Base-by-base conservation (phyloP, 2,113 vertebrate genomes). In the Melanerpes formicivorus region DNA sequence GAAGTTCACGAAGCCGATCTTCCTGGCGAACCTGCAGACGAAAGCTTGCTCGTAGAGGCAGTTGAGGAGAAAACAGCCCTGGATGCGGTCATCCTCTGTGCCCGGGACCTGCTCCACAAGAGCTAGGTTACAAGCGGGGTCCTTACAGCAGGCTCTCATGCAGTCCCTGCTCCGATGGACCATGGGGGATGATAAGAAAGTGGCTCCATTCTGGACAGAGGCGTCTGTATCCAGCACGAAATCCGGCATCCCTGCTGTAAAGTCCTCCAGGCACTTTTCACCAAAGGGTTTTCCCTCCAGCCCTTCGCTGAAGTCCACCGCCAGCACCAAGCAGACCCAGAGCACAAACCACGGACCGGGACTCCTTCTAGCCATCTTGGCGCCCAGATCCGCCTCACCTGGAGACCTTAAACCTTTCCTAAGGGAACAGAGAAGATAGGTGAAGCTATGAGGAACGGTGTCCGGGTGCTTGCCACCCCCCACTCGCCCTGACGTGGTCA, bases 41-140 rank as follows among this genome's bases (percentile, higher is more conserved):
- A 99, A 99, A 71, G 96, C 95, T 86, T 98, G 97, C 82, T 99
- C 98, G 62, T 99, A 99, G 54, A 99, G 95, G 63, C 99, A 99
- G 91, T 99, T 96, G 56, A 99, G 97, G 29, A 99, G 98, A 90
- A 98, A 99, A 96, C 99, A 99, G 84, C 97, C 92, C 2, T 70
- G 94, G 90, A 98, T 90, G 21, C 22, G 26, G 63, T 98, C 97
- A 6, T 96, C 97, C 5, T 93, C 96, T 1, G 92, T 89, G 25
- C 87, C 93, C 0, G 18, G 76, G 30, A 27, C 85, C 30, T 92
- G 87, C 96, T 99, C 98, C 96, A 99, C 98, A 23, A 99, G 96
- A 40, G 98, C 99, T 93, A 99, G 94, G 75, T 99, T 99, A 90
- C 99, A 99, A 34, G 29, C 19, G 0, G 95, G 80, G 1, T 98